Percentiles rank a stretch among this genome's conserved stretches.
Evolutionary conservation across 2,888 invertebrate genomes (phyloP).

Genomic region (Fragum fragum): DNA sequence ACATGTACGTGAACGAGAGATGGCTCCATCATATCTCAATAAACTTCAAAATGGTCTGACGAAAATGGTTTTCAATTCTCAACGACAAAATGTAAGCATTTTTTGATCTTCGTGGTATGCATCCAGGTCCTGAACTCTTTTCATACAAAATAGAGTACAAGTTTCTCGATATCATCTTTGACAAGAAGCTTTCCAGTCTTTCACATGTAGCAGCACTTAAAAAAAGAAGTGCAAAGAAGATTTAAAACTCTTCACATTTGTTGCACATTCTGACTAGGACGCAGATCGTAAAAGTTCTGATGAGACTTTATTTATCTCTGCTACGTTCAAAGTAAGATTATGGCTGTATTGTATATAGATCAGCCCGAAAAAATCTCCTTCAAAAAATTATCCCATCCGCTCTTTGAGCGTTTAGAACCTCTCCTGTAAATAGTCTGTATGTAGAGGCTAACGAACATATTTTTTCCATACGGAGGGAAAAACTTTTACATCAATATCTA

Average conservation of each 20-base stretch:
- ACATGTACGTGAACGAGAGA: neutral
- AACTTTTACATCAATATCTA: no score
- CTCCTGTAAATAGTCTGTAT: conserved; percentile 52
- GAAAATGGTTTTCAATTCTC: conserved; percentile 55
- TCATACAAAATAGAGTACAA: conserved; percentile 37
- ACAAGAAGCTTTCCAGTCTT: no score
- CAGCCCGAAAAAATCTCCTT: conserved; percentile 50
- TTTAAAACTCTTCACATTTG: conserved; percentile 47
- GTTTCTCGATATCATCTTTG: no score
- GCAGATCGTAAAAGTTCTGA: conserved; percentile 38
- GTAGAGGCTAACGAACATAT: conserved; percentile 39
- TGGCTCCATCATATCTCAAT: neutral
- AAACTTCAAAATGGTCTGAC: neutral
- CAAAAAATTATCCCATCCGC: conserved; percentile 51
- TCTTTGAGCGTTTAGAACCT: conserved; percentile 48
- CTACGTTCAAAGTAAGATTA: conserved; percentile 58
- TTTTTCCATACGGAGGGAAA: no score
- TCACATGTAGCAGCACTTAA: no score
- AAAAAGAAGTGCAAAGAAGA: conserved; percentile 49
- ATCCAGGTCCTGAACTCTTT: conserved; percentile 40
- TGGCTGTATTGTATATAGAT: conserved; percentile 50
- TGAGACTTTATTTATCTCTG: conserved; percentile 34
- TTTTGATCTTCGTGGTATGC: conserved; percentile 27
- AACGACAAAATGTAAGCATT: conserved; percentile 50
- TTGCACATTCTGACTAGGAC: conserved; percentile 50